Base-by-base conservation (phyloP, 2,113 vertebrate genomes). In the Lophotis ruficrista region DNA sequence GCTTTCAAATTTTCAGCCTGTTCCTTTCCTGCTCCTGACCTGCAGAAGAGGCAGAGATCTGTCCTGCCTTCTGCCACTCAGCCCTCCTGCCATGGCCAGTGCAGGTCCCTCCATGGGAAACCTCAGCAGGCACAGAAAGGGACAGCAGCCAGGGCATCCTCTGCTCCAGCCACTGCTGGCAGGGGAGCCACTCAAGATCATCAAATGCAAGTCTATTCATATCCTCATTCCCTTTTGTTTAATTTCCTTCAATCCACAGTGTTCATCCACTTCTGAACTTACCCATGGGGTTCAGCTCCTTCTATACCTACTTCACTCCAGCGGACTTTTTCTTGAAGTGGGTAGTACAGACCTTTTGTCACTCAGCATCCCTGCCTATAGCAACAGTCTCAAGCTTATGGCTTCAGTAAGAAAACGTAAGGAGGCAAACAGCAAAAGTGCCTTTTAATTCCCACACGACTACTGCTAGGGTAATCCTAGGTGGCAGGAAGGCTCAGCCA, bases 171-270 rank as follows among this genome's bases (percentile, higher is more conserved):
- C 22, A 3, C 83, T 43, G 61, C 57, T 25, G 70, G 31, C 68
- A 51, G 82, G 18, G 18, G 7, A 43, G 12, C 16, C 18, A 4
- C n/a, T 68, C 4, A 0, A 41, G 12, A 10, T 8, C 47, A 21
- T 30, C 27, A 33, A 11, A 9, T 8, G 12, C 1, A 6, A 50
- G 51, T 14, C 47, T 71, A 1, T 51, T 75, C 31, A 8, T 24
- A 14, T 18, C 28, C 18, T 91, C 9, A 8, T 9, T 72, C 62
- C 20, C 28, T 41, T 90, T 76, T 73, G n/a, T 76, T 93, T 77
- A 3, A 1, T 61, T 77, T 58, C 25, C n/a, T 73, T 62, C 1
- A 0, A 31, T 14, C 25, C n/a, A 23, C 3, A 0, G 19, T 4
- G 14, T 31, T 89, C 61, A 48, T 35, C 10, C 53, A 10, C 24